A percentile compares a stretch with the other conserved stretches of the same genome.
Conservation (phyloP, 2,113 vertebrate genomes). For the Heterocephalus glaber region DNA sequence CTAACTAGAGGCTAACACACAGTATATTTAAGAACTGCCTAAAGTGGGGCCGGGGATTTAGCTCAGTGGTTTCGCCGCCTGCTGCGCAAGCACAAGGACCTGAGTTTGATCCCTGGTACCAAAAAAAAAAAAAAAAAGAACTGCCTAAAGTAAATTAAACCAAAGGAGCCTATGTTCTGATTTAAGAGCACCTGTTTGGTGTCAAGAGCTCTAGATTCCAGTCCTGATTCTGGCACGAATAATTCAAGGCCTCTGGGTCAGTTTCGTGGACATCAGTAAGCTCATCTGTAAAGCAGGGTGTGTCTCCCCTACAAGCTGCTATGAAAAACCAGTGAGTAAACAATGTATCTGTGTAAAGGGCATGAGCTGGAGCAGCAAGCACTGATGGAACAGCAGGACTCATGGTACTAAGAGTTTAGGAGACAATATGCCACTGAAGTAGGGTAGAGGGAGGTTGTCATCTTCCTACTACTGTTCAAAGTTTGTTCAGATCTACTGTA, state of each 20-base stretch:
- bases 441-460: background rate
- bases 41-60: too few species aligned
- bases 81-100: too few species aligned
- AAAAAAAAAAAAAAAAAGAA: too few species aligned
- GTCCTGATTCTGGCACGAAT: background rate
- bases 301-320: background rate
- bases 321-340: background rate
- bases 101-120: too few species aligned
- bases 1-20: background rate
- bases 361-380: background rate
- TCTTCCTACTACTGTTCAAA: slow-evolving; percentile 10
- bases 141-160: background rate
- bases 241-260: background rate
- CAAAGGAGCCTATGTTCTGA: background rate
- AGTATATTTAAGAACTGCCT: background rate
- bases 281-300: background rate
- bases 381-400: background rate
- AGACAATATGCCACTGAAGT: background rate
- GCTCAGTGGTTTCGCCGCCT: too few species aligned
- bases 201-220: background rate
- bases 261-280: slow-evolving; percentile 6
- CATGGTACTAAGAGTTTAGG: slow-evolving; percentile 3
- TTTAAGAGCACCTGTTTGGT: background rate
- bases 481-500: background rate
- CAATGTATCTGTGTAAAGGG: background rate